phyloP scores from a whole-genome alignment of 1,140 invertebrate genomes.

The Paralvinella palmiformis region DNA sequence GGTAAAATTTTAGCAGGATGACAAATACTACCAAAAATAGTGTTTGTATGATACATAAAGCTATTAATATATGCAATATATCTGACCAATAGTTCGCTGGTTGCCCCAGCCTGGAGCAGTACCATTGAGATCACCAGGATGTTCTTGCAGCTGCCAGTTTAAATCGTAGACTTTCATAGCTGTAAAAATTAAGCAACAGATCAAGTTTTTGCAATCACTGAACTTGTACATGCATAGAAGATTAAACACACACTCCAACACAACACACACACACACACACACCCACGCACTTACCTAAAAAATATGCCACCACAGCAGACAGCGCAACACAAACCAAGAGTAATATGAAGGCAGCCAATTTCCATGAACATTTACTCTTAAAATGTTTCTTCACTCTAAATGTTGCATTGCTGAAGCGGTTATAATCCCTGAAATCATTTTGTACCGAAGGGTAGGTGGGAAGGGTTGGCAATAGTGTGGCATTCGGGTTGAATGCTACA shows the following conservation, averaged over 20 bases:
- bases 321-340: constrained; percentile 74
- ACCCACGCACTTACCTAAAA: constrained; percentile 67
- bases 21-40: too few species aligned
- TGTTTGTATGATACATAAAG: too few species aligned
- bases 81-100: neutral
- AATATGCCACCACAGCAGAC: constrained; percentile 74
- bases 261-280: neutral
- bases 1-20: too few species aligned
- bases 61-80: too few species aligned
- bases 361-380: constrained; percentile 68
- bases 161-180: constrained; percentile 11
- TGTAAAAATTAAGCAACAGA: neutral
- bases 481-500: constrained; percentile 11
- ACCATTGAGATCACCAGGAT: neutral
- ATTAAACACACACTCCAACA: neutral
- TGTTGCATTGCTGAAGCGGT: constrained; percentile 78
- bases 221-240: neutral
- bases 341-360: constrained; percentile 78
- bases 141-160: constrained; percentile 6
- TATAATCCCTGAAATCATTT: constrained; percentile 76
- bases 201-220: neutral
- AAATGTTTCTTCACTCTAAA: constrained; percentile 55
- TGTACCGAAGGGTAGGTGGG: constrained; percentile 15
- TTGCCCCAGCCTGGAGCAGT: constrained; percentile 2
- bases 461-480: constrained; percentile 8